Conservation (phyloP, 2,888 invertebrate species). For the Zaprionus lineosus region DNA sequence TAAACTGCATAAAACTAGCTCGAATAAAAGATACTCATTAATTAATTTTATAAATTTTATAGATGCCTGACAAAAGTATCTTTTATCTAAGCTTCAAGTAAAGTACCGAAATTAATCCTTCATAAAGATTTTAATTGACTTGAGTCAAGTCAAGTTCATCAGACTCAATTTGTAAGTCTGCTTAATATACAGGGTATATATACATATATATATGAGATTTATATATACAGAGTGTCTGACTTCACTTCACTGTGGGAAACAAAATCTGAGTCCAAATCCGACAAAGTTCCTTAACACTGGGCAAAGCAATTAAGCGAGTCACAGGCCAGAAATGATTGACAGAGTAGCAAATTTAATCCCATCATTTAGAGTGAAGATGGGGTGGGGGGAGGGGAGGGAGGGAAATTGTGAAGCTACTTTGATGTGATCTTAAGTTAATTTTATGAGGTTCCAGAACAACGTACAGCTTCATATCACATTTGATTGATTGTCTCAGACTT, state of each 20-base stretch:
- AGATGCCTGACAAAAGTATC: too few relatives aligned
- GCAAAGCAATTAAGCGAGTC: slow-evolving; percentile 38
- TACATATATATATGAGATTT: not conserved
- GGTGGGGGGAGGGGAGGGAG: too few relatives aligned
- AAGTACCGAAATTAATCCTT: too few relatives aligned
- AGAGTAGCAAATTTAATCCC: slow-evolving; percentile 26
- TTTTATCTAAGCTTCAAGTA: too few relatives aligned
- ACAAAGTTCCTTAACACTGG: slow-evolving; percentile 45
- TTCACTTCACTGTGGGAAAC: not conserved
- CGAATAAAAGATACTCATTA: not conserved
- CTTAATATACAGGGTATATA: not conserved
- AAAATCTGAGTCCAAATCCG: slow-evolving; percentile 1
- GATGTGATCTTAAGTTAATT: slow-evolving; percentile 27
- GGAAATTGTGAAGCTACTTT: slow-evolving; percentile 29
- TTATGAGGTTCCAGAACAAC: slow-evolving; percentile 21
- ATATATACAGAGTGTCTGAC: not conserved
- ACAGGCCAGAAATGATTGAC: slow-evolving; percentile 24
- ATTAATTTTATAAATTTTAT: too few relatives aligned
- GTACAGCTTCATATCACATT: slow-evolving; percentile 20
- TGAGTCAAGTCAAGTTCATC: too few relatives aligned
- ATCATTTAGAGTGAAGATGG: too few relatives aligned
- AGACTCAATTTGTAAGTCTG: too few relatives aligned
- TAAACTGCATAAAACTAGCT: slow-evolving; percentile 1
- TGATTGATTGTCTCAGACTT: slow-evolving; percentile 9
- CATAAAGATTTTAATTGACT: too few relatives aligned